phyloP scores from a whole-genome alignment of 1,140 invertebrate species.

The Teleopsis dalmanni region DNA sequence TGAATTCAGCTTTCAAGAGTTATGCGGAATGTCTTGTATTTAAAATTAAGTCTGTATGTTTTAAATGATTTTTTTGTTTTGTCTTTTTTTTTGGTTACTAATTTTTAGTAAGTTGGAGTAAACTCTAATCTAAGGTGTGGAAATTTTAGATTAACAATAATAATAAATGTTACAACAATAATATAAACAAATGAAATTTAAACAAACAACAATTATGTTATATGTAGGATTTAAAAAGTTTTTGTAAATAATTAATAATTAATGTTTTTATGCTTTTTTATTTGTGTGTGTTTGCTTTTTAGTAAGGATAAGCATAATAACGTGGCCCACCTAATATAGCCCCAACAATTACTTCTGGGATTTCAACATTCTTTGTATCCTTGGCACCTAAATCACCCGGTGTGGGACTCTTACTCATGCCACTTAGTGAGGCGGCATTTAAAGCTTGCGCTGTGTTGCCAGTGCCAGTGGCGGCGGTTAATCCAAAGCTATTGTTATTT shows the following conservation, averaged over 20 bases:
- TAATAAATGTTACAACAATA: background rate
- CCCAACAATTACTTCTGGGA: slow-evolving; percentile 90
- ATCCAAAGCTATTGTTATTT: slow-evolving; percentile 68
- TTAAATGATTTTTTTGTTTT: too few relatives aligned
- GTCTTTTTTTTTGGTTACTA: too few relatives aligned
- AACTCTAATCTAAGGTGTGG: too few relatives aligned
- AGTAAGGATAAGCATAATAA: slow-evolving; percentile 38
- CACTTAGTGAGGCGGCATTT: slow-evolving; percentile 70
- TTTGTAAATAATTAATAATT: background rate
- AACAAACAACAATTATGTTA: background rate
- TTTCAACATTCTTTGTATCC: slow-evolving; percentile 83
- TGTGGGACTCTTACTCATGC: slow-evolving; percentile 78
- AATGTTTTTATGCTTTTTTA: slow-evolving; percentile 5
- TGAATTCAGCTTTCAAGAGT: too few relatives aligned
- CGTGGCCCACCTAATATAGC: slow-evolving; percentile 76
- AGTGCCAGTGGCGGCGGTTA: slow-evolving; percentile 57
- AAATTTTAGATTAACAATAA: background rate
- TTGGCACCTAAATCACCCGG: slow-evolving; percentile 65
- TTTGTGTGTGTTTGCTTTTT: slow-evolving; percentile 12
- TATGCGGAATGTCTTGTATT: too few relatives aligned
- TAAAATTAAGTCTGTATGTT: too few relatives aligned
- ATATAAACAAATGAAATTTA: background rate
- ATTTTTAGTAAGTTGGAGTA: too few relatives aligned
- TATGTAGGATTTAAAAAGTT: background rate
- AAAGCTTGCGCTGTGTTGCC: slow-evolving; percentile 65